Evolutionary conservation across 2,113 vertebrate species (phyloP).

Genomic region (Brienomyrus longianalis): DNA sequence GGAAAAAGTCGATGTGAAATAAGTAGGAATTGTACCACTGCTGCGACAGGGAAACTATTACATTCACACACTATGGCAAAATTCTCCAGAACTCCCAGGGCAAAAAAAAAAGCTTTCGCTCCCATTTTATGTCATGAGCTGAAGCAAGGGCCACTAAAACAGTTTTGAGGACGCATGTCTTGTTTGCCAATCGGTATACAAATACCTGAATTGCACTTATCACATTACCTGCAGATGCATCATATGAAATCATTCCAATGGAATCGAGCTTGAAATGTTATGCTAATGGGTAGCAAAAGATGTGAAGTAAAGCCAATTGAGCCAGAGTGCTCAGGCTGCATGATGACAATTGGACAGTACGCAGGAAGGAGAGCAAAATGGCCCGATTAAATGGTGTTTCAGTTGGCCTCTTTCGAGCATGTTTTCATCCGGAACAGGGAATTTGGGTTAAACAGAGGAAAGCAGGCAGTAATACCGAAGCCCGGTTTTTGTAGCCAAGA

Average conservation of each 20-base stretch:
- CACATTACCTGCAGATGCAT: neutral
- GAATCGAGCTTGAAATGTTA: neutral
- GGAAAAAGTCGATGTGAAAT: neutral
- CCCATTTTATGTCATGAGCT: neutral
- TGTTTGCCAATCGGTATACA: neutral
- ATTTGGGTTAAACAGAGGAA: neutral
- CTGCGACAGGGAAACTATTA: neutral
- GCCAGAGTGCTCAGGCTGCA: neutral
- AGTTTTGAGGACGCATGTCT: neutral
- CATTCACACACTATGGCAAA: neutral
- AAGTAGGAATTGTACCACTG: neutral
- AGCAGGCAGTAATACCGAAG: too few relatives aligned
- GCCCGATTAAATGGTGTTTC: neutral
- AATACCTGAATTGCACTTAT: neutral
- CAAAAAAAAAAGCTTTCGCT: neutral
- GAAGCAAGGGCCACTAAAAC: neutral
- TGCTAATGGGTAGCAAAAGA: neutral
- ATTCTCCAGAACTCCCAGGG: neutral
- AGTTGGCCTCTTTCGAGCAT: neutral
- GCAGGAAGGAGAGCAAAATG: neutral
- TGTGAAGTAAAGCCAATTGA: neutral
- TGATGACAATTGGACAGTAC: neutral
- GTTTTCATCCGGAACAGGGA: neutral
- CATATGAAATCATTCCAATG: neutral
- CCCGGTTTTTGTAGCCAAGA: neutral